Percentiles rank a stretch among this genome's conserved stretches.
phyloP scores from a whole-genome alignment of 2,888 invertebrate genomes.

The Rosalia funebris region DNA sequence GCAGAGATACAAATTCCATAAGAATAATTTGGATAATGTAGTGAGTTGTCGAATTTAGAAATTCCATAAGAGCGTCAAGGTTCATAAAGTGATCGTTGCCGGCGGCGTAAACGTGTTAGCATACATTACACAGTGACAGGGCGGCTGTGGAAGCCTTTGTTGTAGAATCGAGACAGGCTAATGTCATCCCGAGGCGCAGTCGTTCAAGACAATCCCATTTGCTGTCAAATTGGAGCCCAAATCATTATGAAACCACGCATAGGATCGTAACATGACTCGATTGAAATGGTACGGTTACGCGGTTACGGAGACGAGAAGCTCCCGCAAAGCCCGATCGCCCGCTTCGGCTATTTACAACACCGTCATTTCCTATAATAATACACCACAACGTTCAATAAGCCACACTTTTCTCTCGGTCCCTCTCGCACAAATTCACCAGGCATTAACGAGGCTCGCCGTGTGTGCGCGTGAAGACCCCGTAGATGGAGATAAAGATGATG shows the following conservation, averaged over 20 bases:
- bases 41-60: conserved; percentile 50
- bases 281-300: conserved; percentile 24
- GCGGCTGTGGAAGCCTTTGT: conserved; percentile 61
- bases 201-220: conserved; percentile 64
- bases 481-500: no score
- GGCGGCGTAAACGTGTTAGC: conserved; percentile 63
- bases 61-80: conserved; percentile 55
- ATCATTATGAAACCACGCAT: conserved; percentile 59
- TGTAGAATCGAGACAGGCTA: conserved; percentile 62
- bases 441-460: no score
- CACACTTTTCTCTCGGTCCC: conserved; percentile 18
- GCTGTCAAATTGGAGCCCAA: conserved; percentile 62
- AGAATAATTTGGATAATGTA: conserved; percentile 51
- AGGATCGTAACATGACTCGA: conserved; percentile 51
- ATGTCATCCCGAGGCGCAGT: conserved; percentile 63
- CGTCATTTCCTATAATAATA: conserved; percentile 47
- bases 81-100: conserved; percentile 62
- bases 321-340: conserved; percentile 36
- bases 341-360: conserved; percentile 48
- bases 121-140: conserved; percentile 64
- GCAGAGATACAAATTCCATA: conserved; percentile 38
- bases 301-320: conserved; percentile 41
- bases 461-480: no score
- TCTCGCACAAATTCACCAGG: background rate
- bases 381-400: conserved; percentile 39